Conservation (phyloP, 2,797 vertebrate genomes). For the Luscinia megarhynchos region DNA sequence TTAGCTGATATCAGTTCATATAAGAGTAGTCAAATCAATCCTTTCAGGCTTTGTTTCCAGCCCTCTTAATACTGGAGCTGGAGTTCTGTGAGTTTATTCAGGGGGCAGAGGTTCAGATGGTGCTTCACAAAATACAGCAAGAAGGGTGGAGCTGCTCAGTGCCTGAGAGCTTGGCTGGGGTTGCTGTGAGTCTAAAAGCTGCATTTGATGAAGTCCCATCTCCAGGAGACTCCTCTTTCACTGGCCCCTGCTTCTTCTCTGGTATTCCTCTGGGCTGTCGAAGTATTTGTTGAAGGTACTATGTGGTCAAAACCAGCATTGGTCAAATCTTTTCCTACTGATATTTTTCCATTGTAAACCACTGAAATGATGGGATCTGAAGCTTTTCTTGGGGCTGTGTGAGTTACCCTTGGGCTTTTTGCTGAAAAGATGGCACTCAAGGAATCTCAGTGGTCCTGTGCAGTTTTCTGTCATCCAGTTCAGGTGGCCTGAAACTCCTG, state of each 20-base stretch:
- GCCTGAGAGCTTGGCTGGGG: not conserved
- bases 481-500: not conserved
- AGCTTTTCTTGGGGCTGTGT: not conserved
- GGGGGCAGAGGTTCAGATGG: not conserved
- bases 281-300: not conserved
- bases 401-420: not conserved
- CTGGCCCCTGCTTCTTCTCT: not conserved
- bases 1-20: not conserved
- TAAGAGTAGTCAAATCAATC: not conserved
- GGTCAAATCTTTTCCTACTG: not conserved
- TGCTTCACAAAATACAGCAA: not conserved
- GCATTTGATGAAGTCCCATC: not conserved
- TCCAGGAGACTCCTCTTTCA: not conserved
- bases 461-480: not conserved
- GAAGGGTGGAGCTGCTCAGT: not conserved
- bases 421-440: not conserved
- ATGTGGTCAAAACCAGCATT: not conserved
- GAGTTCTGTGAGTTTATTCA: not conserved
- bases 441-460: not conserved
- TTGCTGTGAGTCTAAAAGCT: not conserved
- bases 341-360: not conserved
- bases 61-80: not conserved
- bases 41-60: not conserved
- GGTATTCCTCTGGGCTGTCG: not conserved
- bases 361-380: not conserved